Conservation (phyloP, 2,113 vertebrate genomes). For the Phalacrocorax carbo region DNA sequence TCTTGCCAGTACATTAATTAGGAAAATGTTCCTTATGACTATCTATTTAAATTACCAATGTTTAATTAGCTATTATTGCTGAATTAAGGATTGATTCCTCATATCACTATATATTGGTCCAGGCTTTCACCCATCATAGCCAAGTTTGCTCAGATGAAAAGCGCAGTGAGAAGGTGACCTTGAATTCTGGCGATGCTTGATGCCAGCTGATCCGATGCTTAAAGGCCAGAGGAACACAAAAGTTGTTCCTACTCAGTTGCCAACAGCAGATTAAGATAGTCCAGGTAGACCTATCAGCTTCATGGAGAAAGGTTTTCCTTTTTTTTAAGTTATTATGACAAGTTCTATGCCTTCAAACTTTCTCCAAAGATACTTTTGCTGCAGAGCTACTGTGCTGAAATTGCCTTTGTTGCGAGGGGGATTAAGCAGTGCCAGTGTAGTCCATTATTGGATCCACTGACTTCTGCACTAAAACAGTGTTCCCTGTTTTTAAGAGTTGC, state of each 20-base stretch:
- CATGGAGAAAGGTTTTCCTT: not conserved
- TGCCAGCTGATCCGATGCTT: not conserved
- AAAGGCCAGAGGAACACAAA: not conserved
- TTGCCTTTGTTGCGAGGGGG: not conserved
- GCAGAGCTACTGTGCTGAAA: not conserved
- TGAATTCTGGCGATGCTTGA: not conserved
- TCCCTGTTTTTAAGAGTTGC: not conserved
- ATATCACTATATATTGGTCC: not conserved
- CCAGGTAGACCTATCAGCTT: not conserved
- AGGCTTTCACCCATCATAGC: not conserved
- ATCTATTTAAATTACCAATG: constrained; percentile 20
- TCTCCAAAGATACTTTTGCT: not conserved
- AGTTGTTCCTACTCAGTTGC: not conserved
- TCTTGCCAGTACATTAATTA: constrained; percentile 44
- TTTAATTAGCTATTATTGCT: constrained; percentile 33
- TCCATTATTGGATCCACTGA: not conserved
- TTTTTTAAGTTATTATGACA: not conserved
- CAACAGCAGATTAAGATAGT: not conserved
- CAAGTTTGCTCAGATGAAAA: not conserved
- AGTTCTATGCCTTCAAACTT: not conserved
- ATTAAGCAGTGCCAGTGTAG: not conserved
- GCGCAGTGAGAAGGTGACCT: not conserved
- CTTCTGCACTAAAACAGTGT: not conserved
- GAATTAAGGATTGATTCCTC: constrained; percentile 55
- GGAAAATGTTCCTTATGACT: constrained; percentile 22